Base-by-base conservation (phyloP, 1,140 invertebrate genomes). In the Drosophila elegans region DNA sequence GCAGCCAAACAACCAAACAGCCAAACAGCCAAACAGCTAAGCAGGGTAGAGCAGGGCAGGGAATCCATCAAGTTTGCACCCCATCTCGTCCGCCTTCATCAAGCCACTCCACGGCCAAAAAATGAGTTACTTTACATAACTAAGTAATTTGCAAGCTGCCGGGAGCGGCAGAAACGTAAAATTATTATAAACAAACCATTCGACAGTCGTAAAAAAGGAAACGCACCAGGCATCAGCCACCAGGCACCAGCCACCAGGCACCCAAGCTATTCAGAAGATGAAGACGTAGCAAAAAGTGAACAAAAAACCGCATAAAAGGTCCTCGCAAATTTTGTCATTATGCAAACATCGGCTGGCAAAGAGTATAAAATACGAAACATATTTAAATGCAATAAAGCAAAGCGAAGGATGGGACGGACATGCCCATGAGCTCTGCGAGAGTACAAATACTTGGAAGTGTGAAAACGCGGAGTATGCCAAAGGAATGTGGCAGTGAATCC, bases 131-230 rank as follows among this genome's bases (percentile, higher is more conserved):
- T 76, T 76, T 76, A 76, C 74, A 76, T 76, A 76, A 76, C 74
- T 76, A 76, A 76, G 74, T 76, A 76, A 76, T 76, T 77, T 74
- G 49, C 73, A 76, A 51, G 62, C 74, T 21, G 73, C 73, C 61
- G 61, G 55, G 61, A 67, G 74, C 73, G 74, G 60, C 74, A 76
- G 54, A 76, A 76, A 76, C 73, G 73, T 76, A 77, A 76, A 76
- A 76, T 76, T 76, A 76, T 76, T 76, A 76, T 76, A 76, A 76
- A 76, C 74, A 76, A 76, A 76, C 74, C 74, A 76, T 76, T 76
- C 62, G 74, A 16, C 73, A 76, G 61, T 76, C 74, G 62, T 76
- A 76, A 76, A 76, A 74, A 39, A 41, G 36, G 41, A 42, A 38
- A 55, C 36, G 12, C 44, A n/a, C 44, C n/a, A 25, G 46, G 46